Evolutionary conservation across 1,140 invertebrate genomes (phyloP).

Genomic region (Bombus difficillimus): DNA sequence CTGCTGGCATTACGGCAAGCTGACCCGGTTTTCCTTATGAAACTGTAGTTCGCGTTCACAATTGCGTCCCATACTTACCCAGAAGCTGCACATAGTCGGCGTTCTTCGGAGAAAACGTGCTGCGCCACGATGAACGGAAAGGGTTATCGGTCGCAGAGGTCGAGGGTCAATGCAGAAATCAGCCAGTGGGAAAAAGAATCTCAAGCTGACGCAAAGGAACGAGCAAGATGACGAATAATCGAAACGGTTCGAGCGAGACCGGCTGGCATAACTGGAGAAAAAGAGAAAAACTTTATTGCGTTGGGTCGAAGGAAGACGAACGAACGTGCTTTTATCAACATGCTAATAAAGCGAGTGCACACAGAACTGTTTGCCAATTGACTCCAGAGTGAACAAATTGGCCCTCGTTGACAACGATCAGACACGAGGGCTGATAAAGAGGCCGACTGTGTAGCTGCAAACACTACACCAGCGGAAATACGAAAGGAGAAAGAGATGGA

Average conservation of each 20-base stretch:
- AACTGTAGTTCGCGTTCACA: constrained; percentile 8
- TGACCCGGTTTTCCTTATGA: constrained; percentile 33
- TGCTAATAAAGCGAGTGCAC: constrained; percentile 49
- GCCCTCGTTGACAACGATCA: constrained; percentile 52
- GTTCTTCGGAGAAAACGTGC: constrained; percentile 25
- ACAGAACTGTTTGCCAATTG: constrained; percentile 66
- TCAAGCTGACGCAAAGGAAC: background rate
- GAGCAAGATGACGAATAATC: background rate
- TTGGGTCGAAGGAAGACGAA: background rate
- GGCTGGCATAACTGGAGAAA: background rate
- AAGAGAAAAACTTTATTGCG: background rate
- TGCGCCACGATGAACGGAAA: constrained; percentile 26
- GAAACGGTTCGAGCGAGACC: background rate
- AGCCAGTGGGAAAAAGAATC: background rate
- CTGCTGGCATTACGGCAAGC: constrained; percentile 50
- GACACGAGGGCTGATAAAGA: constrained; percentile 29
- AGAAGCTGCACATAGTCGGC: constrained; percentile 37
- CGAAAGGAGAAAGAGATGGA: background rate
- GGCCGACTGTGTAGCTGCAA: background rate
- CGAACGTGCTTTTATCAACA: constrained; percentile 5
- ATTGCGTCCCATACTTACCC: constrained; percentile 19
- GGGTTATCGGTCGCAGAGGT: constrained; percentile 56
- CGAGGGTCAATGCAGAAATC: constrained; percentile 24
- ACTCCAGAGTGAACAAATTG: constrained; percentile 53
- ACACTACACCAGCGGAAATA: background rate